Evolutionary conservation across 2,888 invertebrate species (phyloP), one percentile per base, ranked within the genome.

Genomic region (Lithosia quadra): DNA sequence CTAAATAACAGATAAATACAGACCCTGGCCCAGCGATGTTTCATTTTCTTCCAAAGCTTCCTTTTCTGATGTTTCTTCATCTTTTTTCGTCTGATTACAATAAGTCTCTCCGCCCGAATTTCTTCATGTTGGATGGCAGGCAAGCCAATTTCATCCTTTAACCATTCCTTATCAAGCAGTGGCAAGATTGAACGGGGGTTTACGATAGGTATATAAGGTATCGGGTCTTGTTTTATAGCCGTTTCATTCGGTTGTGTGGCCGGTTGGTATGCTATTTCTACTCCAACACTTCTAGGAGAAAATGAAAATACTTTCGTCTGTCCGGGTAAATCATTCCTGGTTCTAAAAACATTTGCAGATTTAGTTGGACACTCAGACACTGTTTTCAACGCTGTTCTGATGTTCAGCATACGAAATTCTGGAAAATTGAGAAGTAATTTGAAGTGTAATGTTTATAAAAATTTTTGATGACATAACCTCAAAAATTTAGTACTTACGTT

Each of bases 51-150:
- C 76, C 97, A 95, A 67, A 98, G 92, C 90, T 98, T 98, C 88
- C 92, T 97, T 60, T 97, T 92, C 88, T 98, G 97, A 85, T 98
- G 98, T 81, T 97, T 98, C 89, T 97, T 98, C 98, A 99, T 98
- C 91, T 98, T 98, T 66, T 96, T 96, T 63, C 96, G 95, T 63
- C 98, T 95, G 49, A 98, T 98, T 0, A 97, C 96, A 76, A 98
- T 97, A 69, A 98, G 90, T 65, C 97, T 94, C 0, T 95, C 96
- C 0, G 98, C 98, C 83, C 96, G 96, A 84, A 97, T 97, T 84
- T 97, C 96, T 63, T 95, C 93, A 65, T 90, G 88, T 4, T 84
- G 84, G 1, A 86, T 74, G 0, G 92, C 82, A 0, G 96, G 96
- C 58, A 95, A 80, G 36, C 95, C 95, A 33, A 95, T 80, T 61